Evolutionary conservation across 1,140 invertebrate genomes (phyloP).

Genomic region (Anastatus disparis): DNA sequence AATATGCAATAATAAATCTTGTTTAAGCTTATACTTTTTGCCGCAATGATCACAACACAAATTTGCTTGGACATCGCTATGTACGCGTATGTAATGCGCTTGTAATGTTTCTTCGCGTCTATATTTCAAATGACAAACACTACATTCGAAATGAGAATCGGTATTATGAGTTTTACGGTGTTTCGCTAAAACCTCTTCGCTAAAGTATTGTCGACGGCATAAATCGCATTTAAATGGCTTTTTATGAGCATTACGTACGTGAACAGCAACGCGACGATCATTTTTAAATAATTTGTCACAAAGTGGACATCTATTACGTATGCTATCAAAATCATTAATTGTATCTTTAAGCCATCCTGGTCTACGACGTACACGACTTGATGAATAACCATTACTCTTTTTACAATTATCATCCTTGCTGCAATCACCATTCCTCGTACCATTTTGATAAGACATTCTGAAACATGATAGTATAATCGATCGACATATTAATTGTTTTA

Average conservation of each 20-base stretch:
- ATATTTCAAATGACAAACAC: constrained; percentile 62
- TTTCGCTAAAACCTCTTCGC: constrained; percentile 23
- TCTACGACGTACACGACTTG: neutral
- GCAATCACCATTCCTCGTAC: no score
- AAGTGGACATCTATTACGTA: constrained; percentile 38
- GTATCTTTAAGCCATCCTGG: constrained; percentile 24
- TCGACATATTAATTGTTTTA: constrained; percentile 14
- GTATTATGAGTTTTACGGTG: constrained; percentile 45
- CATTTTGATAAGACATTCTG: no score
- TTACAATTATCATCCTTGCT: no score
- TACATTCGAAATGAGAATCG: constrained; percentile 44
- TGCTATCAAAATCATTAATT: constrained; percentile 20
- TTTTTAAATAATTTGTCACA: constrained; percentile 42
- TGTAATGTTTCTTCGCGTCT: constrained; percentile 65
- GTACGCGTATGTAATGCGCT: constrained; percentile 62
- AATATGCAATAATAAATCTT: constrained; percentile 44
- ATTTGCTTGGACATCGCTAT: constrained; percentile 42
- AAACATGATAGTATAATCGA: constrained; percentile 30
- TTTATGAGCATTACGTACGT: constrained; percentile 51
- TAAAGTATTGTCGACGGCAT: constrained; percentile 49
- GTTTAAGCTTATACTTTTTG: constrained; percentile 51
- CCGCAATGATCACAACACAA: constrained; percentile 54
- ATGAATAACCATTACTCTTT: neutral
- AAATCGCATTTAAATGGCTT: constrained; percentile 40
- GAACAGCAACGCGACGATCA: constrained; percentile 53